Conservation (phyloP, 2,888 invertebrate genomes). For the Drosophila formosana region DNA sequence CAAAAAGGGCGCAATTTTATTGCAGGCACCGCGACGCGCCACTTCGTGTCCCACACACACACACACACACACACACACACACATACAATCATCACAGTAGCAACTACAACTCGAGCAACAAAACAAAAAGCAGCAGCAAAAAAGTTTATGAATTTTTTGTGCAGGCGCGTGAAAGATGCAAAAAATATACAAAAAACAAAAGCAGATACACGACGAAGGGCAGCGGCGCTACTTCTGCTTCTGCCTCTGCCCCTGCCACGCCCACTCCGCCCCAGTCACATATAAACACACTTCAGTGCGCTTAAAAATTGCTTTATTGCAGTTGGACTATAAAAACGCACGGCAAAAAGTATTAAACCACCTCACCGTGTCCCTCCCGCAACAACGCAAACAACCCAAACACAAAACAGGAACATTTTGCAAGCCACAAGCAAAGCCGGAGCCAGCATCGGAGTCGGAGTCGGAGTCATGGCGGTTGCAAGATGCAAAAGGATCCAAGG, state of each 20-base stretch:
- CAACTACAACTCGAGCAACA: conserved; percentile 26
- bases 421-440: conserved; percentile 68
- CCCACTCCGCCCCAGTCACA: conserved; percentile 64
- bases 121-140: conserved; percentile 46
- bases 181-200: conserved; percentile 62
- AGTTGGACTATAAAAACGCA: conserved; percentile 81
- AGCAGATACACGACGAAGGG: conserved; percentile 68
- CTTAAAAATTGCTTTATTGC: conserved; percentile 81
- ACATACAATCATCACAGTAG: conserved; percentile 28
- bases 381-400: conserved; percentile 14
- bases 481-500: conserved; percentile 72
- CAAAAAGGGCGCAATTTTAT: conserved; percentile 77
- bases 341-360: conserved; percentile 65
- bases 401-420: conserved; percentile 76
- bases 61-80: conserved; percentile 13
- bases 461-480: conserved; percentile 29
- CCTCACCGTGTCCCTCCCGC: conserved; percentile 18
- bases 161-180: conserved; percentile 82
- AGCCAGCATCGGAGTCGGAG: conserved; percentile 33
- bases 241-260: not conserved
- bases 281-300: conserved; percentile 80
- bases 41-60: conserved; percentile 12
- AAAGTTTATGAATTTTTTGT: conserved; percentile 80
- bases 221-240: conserved; percentile 20
- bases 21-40: conserved; percentile 53